phyloP scores from a whole-genome alignment of 2,113 vertebrate species.

The Apistogramma diplotaenia region DNA sequence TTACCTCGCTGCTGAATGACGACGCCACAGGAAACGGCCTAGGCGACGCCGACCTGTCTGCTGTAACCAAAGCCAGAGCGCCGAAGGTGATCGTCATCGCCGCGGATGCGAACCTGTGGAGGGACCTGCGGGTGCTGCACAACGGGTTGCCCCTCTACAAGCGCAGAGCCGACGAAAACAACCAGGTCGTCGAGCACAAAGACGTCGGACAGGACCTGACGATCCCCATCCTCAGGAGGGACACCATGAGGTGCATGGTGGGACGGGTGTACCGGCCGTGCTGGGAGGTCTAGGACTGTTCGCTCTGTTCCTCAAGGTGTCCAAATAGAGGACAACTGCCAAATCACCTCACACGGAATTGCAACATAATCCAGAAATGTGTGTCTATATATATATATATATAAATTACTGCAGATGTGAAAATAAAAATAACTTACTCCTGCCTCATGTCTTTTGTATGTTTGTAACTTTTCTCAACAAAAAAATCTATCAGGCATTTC shows the following conservation, averaged over 20 bases:
- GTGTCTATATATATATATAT: conserved; percentile 31
- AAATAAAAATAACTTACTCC: conserved; percentile 59
- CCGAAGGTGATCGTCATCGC: conserved; percentile 67
- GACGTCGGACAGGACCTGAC: conserved; percentile 41
- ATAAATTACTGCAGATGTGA: conserved; percentile 13
- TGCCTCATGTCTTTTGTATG: conserved; percentile 3
- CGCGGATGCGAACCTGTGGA: conserved; percentile 60
- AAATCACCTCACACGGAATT: neutral
- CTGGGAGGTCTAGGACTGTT: conserved; percentile 74
- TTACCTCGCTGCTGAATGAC: conserved; percentile 50
- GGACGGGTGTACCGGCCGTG: conserved; percentile 81
- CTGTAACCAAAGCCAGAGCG: conserved; percentile 4
- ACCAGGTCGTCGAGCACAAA: conserved; percentile 47
- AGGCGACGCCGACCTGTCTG: neutral
- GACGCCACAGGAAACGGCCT: conserved; percentile 44
- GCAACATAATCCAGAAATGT: conserved; percentile 25
- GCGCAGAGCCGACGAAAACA: conserved; percentile 42
- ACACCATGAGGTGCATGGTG: conserved; percentile 83
- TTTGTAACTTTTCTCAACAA: neutral
- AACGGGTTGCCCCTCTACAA: conserved; percentile 55
- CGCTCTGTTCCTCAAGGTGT: neutral
- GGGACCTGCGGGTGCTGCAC: conserved; percentile 54
- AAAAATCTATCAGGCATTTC: neutral
- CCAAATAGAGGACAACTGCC: neutral
- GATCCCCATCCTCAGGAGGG: conserved; percentile 72